Evolutionary conservation across 2,888 invertebrate species (phyloP), one percentile per base, ranked within the genome.

Genomic region (Agriotes lineatus): DNA sequence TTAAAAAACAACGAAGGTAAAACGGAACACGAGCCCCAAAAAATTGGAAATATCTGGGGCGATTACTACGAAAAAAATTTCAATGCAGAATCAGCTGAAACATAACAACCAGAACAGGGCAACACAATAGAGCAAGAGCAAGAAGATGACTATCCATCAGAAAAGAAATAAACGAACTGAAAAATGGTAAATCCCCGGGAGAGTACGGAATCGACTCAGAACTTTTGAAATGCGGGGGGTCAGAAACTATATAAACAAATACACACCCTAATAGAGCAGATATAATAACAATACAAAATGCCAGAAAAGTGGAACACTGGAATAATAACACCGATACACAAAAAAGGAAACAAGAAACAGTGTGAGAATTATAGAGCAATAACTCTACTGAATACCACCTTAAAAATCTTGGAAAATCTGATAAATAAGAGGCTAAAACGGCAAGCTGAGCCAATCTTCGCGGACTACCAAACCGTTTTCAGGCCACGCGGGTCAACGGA

Each of bases 1-100:
- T 33, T 54, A 57, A 57, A 30, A 57, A 35, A 37, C 57, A 57
- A 37, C 22, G 57, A 20, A 39, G n/a, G 18, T n/a, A 37, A 57
- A 57, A 57, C n/a, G 39, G 57, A 57, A 37, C 20, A 54, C 52
- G 16, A 45, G 45, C 20, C 45, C 45, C 45, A 45, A 19, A 19
- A 45, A 45, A 45, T 45, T 7, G 45, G 52, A 52, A 52, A 22
- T 19, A 52, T 52, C 52, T 52, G 30, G 52, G 16, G 5, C 30
- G 10, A 50, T 10, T 39, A 39, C n/a, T 39, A 39, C 39, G 12
- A 39, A 39, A 39, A 39, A 39, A 39, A 10, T 10, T 39, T 39
- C 39, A 39, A 39, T 39, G 39, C 39, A 10, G 39, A 39, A 39
- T 12, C 39, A 39, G 39, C 6, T 12, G 14, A 39, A 7, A 39